Base-by-base conservation (phyloP, 2,797 vertebrate species). In the Eulemur albifrons region DNA sequence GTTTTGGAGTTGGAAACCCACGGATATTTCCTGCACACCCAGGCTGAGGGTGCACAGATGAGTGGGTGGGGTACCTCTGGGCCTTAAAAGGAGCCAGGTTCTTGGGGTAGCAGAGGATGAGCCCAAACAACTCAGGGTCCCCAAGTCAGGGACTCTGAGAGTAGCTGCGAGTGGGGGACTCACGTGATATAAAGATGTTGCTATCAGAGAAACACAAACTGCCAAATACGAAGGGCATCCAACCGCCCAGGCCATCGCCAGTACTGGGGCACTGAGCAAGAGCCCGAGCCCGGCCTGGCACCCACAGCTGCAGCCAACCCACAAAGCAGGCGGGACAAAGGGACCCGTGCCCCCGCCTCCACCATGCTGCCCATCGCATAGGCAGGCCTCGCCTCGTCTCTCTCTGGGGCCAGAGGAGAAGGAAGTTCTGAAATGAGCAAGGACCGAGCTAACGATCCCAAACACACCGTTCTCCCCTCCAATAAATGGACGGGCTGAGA, bases 311-410 rank as follows among this genome's bases (percentile, higher is more conserved):
- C 1, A 4, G 14, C n/a, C 21, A 87, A n/a, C 13, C n/a, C 63
- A 43, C 1, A n/a, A 30, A 81, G 38, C 40, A 77, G 45, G 7
- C 38, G 32, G 1, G 10, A 21, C 8, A 23, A 43, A 63, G 27
- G 32, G 10, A 23, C 5, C 5, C 7, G 21, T 0, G 2, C 14
- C 40, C 27, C 20, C 18, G 3, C 21, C 17, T 6, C 6, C 35
- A 59, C 54, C 14, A 30, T 32, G 38, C 40, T 20, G 7, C 12
- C 27, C 40, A 17, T 27, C 23, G 0, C 40, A 61, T 12, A 21
- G 57, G 38, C 32, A 59, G 40, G 45, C n/a, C 67, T 48, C 14
- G 1, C 30, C 7, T 25, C 13, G 0, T 17, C 45, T 67, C 4
- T 54, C 18, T 59, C 50, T 45, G 59, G 38, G 30, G 59, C 35